Conservation (phyloP, 30 jellyfish, hydroid and myxozoan genomes). For the Hydractinia echinata region DNA sequence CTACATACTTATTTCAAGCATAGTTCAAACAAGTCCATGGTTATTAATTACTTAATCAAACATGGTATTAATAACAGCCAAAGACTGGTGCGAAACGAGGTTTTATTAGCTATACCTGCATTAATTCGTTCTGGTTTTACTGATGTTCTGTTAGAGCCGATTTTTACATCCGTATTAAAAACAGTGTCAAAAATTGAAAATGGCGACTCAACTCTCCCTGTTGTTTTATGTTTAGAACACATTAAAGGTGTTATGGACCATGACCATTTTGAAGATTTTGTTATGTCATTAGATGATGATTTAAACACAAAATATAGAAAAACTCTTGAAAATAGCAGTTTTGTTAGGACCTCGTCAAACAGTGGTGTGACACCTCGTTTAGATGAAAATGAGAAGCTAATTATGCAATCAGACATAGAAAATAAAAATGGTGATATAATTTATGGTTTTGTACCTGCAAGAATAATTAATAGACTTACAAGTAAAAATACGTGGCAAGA, state of each 20-base stretch:
- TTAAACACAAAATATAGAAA: conserved; percentile 41
- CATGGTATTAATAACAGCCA: conserved; percentile 54
- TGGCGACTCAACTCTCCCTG: conserved; percentile 65
- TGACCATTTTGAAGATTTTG: conserved; percentile 39
- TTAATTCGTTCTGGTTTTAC: conserved; percentile 73
- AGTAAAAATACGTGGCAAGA: conserved; percentile 59
- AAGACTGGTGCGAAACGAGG: conserved; percentile 58
- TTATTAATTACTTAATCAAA: conserved; percentile 40
- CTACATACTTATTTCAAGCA: conserved; percentile 75
- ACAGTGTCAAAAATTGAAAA: conserved; percentile 50
- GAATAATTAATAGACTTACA: conserved; percentile 46
- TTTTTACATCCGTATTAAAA: conserved; percentile 49
- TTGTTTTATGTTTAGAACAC: conserved; percentile 65
- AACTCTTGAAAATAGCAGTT: conserved; percentile 37
- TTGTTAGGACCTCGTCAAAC: conserved; percentile 10
- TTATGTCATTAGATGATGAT: conserved; percentile 54
- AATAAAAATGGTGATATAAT: conserved; percentile 36
- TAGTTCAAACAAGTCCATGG: conserved; percentile 46
- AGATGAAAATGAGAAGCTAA: not conserved
- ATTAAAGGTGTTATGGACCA: conserved; percentile 63
- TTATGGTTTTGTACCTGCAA: conserved; percentile 73
- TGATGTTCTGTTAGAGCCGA: conserved; percentile 44
- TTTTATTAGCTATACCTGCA: conserved; percentile 81
- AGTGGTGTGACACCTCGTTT: not conserved
- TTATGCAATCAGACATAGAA: not conserved